Conservation (phyloP, 2,113 vertebrate genomes). For the Trichomycterus rosablanca region DNA sequence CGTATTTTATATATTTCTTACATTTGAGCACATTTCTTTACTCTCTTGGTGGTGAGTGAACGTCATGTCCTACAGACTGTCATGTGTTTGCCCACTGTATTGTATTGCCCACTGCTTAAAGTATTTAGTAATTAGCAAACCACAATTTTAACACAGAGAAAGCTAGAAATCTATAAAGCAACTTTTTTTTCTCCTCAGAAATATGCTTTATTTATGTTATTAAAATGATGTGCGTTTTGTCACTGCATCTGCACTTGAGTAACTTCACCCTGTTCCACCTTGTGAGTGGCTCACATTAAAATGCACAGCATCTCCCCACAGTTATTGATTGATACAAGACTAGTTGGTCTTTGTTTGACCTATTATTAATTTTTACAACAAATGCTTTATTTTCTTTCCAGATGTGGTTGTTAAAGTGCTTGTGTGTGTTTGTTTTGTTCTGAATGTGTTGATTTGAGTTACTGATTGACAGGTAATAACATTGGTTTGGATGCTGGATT, state of each 20-base stretch:
- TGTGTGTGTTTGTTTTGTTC: too few relatives aligned
- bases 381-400: too few relatives aligned
- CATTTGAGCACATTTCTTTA: too few relatives aligned
- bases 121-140: neutral
- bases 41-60: too few relatives aligned
- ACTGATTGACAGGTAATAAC: too few relatives aligned
- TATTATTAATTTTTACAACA: too few relatives aligned
- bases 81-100: neutral
- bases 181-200: neutral
- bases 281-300: constrained; percentile 9
- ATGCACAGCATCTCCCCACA: neutral
- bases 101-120: neutral
- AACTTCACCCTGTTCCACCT: neutral
- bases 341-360: neutral
- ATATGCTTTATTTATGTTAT: neutral
- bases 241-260: neutral
- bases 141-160: neutral
- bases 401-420: too few relatives aligned
- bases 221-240: too few relatives aligned
- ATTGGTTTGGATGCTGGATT: too few relatives aligned
- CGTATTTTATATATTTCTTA: too few relatives aligned
- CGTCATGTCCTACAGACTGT: neutral
- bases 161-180: too few relatives aligned
- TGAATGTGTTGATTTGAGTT: too few relatives aligned
- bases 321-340: constrained; percentile 12